A percentile compares a stretch with the other conserved stretches of the same genome.
These are phyloP conservation scores for Zophobas morio DNA, from an alignment of 1,140 invertebrate genomes.

Conservation along the genomic window DNA sequence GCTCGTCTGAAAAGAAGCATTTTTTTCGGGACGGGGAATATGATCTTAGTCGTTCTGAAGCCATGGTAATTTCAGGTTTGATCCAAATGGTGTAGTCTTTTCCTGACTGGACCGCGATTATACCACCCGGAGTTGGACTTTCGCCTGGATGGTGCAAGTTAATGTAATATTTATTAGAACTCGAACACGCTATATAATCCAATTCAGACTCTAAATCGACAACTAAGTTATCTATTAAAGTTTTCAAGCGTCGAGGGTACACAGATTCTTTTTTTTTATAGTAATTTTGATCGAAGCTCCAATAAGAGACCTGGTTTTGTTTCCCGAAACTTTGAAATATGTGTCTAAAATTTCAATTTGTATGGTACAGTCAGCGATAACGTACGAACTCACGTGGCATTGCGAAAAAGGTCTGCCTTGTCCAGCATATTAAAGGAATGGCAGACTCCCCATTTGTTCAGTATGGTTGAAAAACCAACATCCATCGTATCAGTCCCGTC, in stretches of 20 bases:
- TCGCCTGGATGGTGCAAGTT: no score
- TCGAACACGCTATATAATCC: background rate
- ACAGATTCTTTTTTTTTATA: background rate
- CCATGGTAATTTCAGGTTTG: conserved; percentile 58
- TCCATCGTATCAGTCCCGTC: no score
- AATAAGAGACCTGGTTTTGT: background rate
- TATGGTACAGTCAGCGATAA: background rate
- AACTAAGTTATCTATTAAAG: background rate
- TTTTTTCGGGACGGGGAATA: conserved; percentile 71
- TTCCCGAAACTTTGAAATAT: background rate
- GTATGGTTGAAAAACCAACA: background rate
- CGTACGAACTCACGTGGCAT: conserved; percentile 13
- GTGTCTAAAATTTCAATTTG: background rate
- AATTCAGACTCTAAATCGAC: background rate
- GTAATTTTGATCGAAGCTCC: background rate
- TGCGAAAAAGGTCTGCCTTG: background rate
- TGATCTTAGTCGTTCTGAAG: conserved; percentile 68
- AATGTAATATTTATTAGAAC: no score
- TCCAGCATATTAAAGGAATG: background rate
- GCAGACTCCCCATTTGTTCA: background rate
- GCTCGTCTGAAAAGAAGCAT: conserved; percentile 72
- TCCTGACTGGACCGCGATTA: no score
- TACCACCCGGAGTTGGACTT: no score
- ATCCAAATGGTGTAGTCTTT: background rate
- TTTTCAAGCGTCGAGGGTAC: background rate